Evolutionary conservation across 2,113 vertebrate genomes (phyloP), one percentile per base, ranked within the genome.

Genomic region (Rynchops niger): DNA sequence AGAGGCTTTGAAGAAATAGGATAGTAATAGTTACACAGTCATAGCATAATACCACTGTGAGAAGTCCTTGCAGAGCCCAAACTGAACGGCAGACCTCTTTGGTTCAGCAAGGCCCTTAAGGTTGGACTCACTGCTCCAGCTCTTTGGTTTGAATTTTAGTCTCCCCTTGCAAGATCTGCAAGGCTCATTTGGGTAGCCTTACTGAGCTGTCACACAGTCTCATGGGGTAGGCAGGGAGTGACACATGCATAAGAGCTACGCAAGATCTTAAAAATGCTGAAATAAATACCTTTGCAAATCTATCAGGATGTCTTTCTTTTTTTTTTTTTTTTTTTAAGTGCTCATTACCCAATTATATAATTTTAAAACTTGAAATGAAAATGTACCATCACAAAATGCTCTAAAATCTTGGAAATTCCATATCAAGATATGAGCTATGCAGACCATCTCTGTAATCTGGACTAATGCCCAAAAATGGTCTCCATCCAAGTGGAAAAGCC

Each of bases 241-340:
- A 20, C 62, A 18, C 6, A 29, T 26, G n/a, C 1, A 0, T 26
- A 78, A 72, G 32, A 78, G 26, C 32, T 53, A 72, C 30, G 45
- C 45, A 82, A n/a, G 25, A 49, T 53, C 26, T 53, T 2, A 2
- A 40, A 67, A 43, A 56, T 70, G 17, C 49, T n/a, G 38, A 58
- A 73, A 81, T 70, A 74, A 69, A 59, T 82, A 66, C 19, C 22
- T 49, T 29, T 14, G 15, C 25, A 73, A 78, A 78, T 43, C 29
- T 45, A 15, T 32, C 56, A 16, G 20, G 18, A 27, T 0, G 0
- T 2, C 2, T 45, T 23, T 63, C 5, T 18, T 42, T 34, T n/a
- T 45, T 79, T n/a, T 23, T 63, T 6, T 18, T 42, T 34, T n/a
- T 45, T 79, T n/a, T 50, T 1, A 11, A 62, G 11, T 34, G 34